Base-by-base conservation (phyloP, 35 echinoderm and acorn worm species). In the Heliocidaris tuberculata region DNA sequence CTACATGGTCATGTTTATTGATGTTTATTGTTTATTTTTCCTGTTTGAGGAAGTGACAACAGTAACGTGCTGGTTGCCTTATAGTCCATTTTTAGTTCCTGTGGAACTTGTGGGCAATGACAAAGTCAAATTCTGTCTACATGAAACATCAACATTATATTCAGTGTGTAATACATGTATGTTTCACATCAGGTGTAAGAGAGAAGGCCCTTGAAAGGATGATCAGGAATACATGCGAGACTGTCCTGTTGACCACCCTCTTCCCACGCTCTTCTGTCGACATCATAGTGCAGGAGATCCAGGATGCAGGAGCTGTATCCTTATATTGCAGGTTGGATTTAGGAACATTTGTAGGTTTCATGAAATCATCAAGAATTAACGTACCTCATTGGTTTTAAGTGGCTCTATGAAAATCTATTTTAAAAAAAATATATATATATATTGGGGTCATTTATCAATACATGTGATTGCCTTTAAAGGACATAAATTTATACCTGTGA, bases 241-340 rank as follows among this genome's bases (percentile, higher is more conserved):
- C 98, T 17, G 95, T 97, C 31, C 95, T 99, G 6, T 60, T 99
- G 47, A 96, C 98, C 32, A 59, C 96, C 31, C 94, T 99, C 29
- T 97, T 97, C 94, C 98, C 98, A 49, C 86, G 98, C 35, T 96
- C 98, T 70, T 97, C 98, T 7, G 95, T 99, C 59, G 96, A 95
- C 12, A 97, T 99, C 13, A 88, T 99, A 13, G 78, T 96, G 47
- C 98, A 99, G 92, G 94, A 96, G n/a, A 65, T 99, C 17, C 96
- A 97, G 93, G 96, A 97, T 94, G 65, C 98, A 86, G 98, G 98
- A 31, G 94, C 98, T 59, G 98, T 99, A 97, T 99, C 98, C 98
- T 99, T 99, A 65, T 60, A 21, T 31, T 48, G 21, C 6, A 92
- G 2, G 5, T 17, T 87, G 29, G 21, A 87, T 31, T 87, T 87